Evolutionary conservation across 2,113 vertebrate species (phyloP), one percentile per base, ranked within the genome.

Genomic region (Ictalurus punctatus): DNA sequence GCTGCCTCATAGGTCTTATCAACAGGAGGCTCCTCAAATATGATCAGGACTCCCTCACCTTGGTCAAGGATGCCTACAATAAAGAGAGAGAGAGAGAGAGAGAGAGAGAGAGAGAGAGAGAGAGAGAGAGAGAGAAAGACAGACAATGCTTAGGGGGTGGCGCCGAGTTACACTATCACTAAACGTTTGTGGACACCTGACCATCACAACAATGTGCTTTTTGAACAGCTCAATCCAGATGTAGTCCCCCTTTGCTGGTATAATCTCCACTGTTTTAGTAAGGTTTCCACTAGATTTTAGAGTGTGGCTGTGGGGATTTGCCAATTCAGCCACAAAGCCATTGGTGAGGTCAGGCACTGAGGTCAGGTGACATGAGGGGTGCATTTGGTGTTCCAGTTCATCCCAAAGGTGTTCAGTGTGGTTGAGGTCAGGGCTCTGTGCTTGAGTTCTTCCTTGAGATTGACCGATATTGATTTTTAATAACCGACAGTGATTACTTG

Each of bases 1-100:
- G 98, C 98, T 67, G 98, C 97, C 96, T 97, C 98, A 0, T 99
- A 99, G 1, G 98, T 99, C 95, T 99, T 99, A 96, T 99, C 98
- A 96, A 99, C 98, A 0, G 98, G 98, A 1, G 98, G 98, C 91
- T 99, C 98, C 3, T 99, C 98, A 0, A 99, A 99, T 94, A 99
- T 98, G 93, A 99, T 99, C 93, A 99, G 93, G 87, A 99, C 98
- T 0, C 98, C 98, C 94, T 99, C 98, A 3, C 98, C 98, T 92
- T 99, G 98, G 96, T 99, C 98, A 27, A 99, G 97, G 93, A 99
- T 99, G 87, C 98, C 98, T 99, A 94, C 0, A 83, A 79, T 0
- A 52, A 44, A 34, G 44, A 44, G 44, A 44, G 44, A 44, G 44
- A 5, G 0, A 48, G 44, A 48, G 44, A 48, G 4, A 4, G 40